phyloP scores from a whole-genome alignment of 2,797 vertebrate genomes.

The Agapornis canus region DNA sequence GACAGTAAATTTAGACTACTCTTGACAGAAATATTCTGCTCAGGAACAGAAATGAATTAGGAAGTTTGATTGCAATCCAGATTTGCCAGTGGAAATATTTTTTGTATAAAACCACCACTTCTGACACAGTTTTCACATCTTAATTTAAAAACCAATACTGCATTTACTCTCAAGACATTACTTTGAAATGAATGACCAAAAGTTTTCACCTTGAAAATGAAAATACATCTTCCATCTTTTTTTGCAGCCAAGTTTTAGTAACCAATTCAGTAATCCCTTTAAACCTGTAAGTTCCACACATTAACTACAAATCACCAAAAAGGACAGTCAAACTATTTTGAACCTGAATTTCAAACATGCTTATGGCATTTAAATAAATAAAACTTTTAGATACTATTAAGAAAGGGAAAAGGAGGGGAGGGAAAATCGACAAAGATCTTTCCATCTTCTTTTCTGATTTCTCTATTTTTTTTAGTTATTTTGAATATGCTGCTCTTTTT shows the following conservation, averaged over 20 bases:
- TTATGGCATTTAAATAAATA: background rate
- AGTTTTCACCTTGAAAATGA: background rate
- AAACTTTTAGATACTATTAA: background rate
- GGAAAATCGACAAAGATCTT: background rate
- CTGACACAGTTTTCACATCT: background rate
- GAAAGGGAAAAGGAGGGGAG: background rate
- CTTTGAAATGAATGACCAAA: background rate
- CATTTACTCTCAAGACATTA: background rate
- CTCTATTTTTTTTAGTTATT: background rate
- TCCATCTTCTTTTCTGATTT: background rate
- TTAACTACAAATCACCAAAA: background rate
- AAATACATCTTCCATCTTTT: background rate
- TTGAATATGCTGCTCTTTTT: background rate
- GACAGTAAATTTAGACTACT: conserved; percentile 7
- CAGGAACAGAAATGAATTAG: background rate
- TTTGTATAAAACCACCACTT: background rate
- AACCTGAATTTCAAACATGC: background rate
- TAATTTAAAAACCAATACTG: conserved; percentile 14
- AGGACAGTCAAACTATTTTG: background rate
- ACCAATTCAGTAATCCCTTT: background rate
- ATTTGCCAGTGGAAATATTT: conserved; percentile 12
- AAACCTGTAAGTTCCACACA: background rate
- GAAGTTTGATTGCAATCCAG: conserved; percentile 9
- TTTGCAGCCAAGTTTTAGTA: background rate
- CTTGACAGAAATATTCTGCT: conserved; percentile 24